Base-by-base conservation (phyloP, 2,888 invertebrate genomes). In the Drepana falcataria region DNA sequence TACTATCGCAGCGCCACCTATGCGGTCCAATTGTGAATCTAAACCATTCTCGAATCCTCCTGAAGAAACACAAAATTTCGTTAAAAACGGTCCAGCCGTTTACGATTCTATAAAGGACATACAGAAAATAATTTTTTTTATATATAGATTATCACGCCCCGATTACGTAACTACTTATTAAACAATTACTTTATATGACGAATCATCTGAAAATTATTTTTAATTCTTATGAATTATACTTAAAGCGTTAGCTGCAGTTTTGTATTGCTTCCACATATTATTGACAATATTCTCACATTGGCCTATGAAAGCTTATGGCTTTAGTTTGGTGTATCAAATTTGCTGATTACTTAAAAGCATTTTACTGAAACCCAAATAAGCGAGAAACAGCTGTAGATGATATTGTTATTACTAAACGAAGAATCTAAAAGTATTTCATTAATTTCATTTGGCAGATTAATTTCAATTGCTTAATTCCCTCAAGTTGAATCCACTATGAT, bases 211-310 rank as follows among this genome's bases (percentile, higher is more conserved):
- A 44, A 2, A 9, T 6, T 40, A 6, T 7, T 7, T 40, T 44
- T 44, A 2, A 3, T 9, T 9, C 9, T 9, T 44, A 44, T 44
- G 9, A 44, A 44, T 9, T 48, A 34, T 35, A 48, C 2, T 48
- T 40, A 33, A 51, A 40, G 44, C 51, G 52, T 47, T 59, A 59
- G 53, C 48, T 60, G 59, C 64, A 64, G 61, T 71, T 79, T 77
- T 82, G 80, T 81, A 78, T 77, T 78, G 83, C 88, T 89, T 88
- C 88, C 89, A 89, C 84, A 88, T 88, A 89, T 88, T 88, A 87
- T 88, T 88, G 71, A 75, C 70, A 75, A 74, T 73, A 73, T 85
- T 87, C 85, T 87, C 87, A 82, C 83, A 73, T 73, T 78, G 84
- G 85, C 85, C 84, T 76, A 72, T 64, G 60, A 56, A 59, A 62